Conservation (phyloP, 2,888 invertebrate genomes). For the Philereme vetulata region DNA sequence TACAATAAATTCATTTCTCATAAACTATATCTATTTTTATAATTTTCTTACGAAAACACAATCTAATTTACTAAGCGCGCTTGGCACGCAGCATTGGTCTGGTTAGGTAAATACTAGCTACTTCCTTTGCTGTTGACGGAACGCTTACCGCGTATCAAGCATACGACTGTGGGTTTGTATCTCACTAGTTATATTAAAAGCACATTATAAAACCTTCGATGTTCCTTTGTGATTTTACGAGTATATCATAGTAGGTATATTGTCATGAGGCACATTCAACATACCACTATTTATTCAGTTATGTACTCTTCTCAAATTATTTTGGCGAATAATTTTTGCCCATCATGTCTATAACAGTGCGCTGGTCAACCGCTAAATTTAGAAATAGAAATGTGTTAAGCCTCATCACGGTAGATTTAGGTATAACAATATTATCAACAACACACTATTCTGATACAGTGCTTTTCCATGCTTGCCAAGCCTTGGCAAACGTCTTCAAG, state of each 20-base stretch:
- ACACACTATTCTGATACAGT: conserved; percentile 8
- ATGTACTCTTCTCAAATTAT: conserved; percentile 4
- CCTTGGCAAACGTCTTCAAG: too few species aligned
- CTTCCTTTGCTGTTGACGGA: conserved; percentile 51
- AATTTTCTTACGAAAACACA: conserved; percentile 69
- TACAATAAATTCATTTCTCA: conserved; percentile 82
- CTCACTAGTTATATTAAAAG: conserved; percentile 54
- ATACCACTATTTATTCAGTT: conserved; percentile 9
- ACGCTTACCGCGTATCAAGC: conserved; percentile 37
- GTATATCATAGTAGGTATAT: conserved; percentile 53
- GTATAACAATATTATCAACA: background rate
- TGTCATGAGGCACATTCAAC: conserved; percentile 57
- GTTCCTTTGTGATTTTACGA: conserved; percentile 58
- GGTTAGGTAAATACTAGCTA: conserved; percentile 60
- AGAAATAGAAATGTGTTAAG: conserved; percentile 4
- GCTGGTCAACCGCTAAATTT: conserved; percentile 2
- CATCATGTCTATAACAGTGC: background rate
- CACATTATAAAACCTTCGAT: conserved; percentile 65
- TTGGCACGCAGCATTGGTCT: conserved; percentile 79
- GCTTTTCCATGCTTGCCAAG: too few species aligned
- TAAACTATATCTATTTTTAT: conserved; percentile 76
- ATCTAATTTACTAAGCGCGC: conserved; percentile 72
- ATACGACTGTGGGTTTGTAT: conserved; percentile 53
- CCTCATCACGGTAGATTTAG: conserved; percentile 10
- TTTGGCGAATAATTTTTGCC: conserved; percentile 9